Evolutionary conservation across 2,888 invertebrate genomes (phyloP).

Genomic region (Netelia melanura): DNA sequence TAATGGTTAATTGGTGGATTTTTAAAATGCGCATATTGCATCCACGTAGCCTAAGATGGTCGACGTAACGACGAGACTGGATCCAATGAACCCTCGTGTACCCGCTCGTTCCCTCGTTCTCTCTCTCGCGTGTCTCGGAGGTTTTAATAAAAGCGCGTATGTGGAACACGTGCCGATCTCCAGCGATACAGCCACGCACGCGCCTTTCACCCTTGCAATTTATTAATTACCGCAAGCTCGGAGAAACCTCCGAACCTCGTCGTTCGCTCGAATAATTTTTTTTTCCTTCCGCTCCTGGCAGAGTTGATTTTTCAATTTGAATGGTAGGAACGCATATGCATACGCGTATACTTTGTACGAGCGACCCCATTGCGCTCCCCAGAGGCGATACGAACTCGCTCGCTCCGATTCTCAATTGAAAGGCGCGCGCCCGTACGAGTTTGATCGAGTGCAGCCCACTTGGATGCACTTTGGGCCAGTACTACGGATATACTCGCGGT

Average conservation of each 20-base stretch:
- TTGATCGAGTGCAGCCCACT: slow-evolving; percentile 42
- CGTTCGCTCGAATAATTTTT: not conserved
- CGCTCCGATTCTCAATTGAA: too few relatives aligned
- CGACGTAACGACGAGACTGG: slow-evolving; percentile 31
- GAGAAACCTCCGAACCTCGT: not conserved
- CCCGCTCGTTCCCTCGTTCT: not conserved
- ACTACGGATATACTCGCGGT: not conserved
- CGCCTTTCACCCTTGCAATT: slow-evolving; percentile 38
- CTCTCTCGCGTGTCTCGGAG: not conserved
- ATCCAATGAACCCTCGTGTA: slow-evolving; percentile 43
- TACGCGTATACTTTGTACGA: not conserved
- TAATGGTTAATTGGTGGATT: slow-evolving; percentile 45
- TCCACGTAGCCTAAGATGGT: not conserved
- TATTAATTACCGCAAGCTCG: slow-evolving; percentile 39
- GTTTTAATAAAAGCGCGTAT: slow-evolving; percentile 43
- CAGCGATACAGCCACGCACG: slow-evolving; percentile 24
- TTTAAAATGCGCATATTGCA: not conserved
- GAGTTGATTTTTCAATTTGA: not conserved
- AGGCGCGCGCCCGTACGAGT: slow-evolving; percentile 22
- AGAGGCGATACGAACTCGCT: too few relatives aligned
- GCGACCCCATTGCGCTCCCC: slow-evolving; percentile 24
- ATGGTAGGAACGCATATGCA: not conserved
- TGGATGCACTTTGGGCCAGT: slow-evolving; percentile 45
- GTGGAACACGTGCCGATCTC: slow-evolving; percentile 59
- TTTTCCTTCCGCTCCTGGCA: not conserved